Percentiles rank a stretch among this genome's conserved stretches.
Evolutionary conservation across 2,797 vertebrate species (phyloP).

Genomic region (Yasuhikotakia modesta): DNA sequence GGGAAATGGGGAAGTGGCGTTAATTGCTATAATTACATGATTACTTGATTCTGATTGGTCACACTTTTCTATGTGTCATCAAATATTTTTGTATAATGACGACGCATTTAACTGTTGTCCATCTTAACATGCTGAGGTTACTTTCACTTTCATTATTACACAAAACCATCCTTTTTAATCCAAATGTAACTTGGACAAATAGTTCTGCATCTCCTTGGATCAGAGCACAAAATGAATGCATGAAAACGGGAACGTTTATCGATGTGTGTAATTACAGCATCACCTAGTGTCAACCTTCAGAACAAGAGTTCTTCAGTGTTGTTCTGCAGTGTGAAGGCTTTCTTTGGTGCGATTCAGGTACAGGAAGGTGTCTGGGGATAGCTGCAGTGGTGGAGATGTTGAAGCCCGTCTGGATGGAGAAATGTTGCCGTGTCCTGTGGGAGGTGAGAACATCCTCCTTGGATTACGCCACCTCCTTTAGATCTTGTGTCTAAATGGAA

Average conservation of each 20-base stretch:
- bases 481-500: no score
- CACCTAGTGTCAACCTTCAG: conserved; percentile 54
- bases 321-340: not conserved
- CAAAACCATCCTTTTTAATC: no score
- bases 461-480: not conserved
- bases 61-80: no score
- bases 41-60: not conserved
- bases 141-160: no score
- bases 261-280: conserved; percentile 49
- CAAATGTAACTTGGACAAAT: no score
- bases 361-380: conserved; percentile 94
- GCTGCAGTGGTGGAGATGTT: conserved; percentile 91
- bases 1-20: not conserved
- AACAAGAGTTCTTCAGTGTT: no score
- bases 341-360: conserved; percentile 77
- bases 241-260: not conserved
- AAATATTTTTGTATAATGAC: not conserved
- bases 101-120: not conserved
- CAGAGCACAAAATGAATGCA: not conserved
- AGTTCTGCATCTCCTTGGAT: no score
- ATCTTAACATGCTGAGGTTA: no score
- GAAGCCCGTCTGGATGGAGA: conserved; percentile 90
- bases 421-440: conserved; percentile 90
- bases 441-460: conserved; percentile 85
- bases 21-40: not conserved